A percentile compares a stretch with the other conserved stretches of the same genome.
These are phyloP conservation scores for Uria lomvia DNA, from an alignment of 2,113 vertebrate genomes.

Conservation along the genomic window DNA sequence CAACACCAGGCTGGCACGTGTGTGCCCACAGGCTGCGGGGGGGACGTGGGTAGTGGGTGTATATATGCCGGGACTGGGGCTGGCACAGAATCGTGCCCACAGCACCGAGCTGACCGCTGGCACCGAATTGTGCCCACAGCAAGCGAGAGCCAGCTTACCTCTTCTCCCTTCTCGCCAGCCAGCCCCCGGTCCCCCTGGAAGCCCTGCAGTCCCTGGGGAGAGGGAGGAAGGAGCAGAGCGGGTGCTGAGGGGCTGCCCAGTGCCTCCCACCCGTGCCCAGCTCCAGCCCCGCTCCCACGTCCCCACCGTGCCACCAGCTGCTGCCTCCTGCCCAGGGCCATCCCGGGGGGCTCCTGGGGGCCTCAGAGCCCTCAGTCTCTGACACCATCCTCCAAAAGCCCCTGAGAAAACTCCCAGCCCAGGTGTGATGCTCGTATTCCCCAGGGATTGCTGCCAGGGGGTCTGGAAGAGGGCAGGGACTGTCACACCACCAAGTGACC, in stretches of 20 bases:
- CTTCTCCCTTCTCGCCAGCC: constrained; percentile 83
- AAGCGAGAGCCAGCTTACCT: constrained; percentile 70
- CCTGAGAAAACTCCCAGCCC: neutral
- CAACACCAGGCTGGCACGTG: neutral
- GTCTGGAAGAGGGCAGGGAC: neutral
- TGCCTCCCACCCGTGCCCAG: neutral
- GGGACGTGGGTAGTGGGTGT: neutral
- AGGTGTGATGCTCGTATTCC: fast-evolving
- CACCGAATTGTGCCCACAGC: fast-evolving
- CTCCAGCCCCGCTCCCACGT: neutral
- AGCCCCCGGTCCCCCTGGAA: constrained; percentile 82
- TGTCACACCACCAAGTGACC: neutral
- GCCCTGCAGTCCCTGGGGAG: constrained; percentile 79
- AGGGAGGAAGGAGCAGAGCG: neutral
- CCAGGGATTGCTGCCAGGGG: neutral
- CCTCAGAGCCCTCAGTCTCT: neutral
- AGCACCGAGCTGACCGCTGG: neutral
- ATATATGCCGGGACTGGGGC: fast-evolving
- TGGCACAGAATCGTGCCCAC: fast-evolving
- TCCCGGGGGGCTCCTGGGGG: neutral
- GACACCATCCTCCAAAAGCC: neutral
- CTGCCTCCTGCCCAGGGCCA: neutral
- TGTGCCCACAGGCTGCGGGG: fast-evolving
- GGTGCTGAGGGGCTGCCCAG: neutral
- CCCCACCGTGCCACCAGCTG: fast-evolving